Conservation (phyloP, 1,140 invertebrate species). For the Lepidurus arcticus region DNA sequence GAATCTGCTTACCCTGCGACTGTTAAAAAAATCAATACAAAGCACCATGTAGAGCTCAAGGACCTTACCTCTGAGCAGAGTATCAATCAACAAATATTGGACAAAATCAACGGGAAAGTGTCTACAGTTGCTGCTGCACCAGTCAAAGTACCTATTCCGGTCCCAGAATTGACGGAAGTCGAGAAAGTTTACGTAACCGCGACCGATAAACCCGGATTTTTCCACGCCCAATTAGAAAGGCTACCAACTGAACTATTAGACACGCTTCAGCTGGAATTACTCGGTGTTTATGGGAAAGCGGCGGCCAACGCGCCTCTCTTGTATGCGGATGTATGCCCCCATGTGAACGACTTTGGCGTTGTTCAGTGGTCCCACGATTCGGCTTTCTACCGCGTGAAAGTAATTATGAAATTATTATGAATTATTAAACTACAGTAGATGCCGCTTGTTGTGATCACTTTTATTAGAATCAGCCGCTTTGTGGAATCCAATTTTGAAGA, state of each 20-base stretch:
- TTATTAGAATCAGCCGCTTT: no score
- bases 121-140: neutral
- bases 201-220: neutral
- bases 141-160: neutral
- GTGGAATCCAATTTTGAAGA: neutral
- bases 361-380: conserved; percentile 29
- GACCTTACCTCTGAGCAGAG: neutral
- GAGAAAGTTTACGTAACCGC: conserved; percentile 14
- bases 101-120: neutral
- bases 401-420: neutral
- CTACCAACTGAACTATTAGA: conserved; percentile 21
- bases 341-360: conserved; percentile 30
- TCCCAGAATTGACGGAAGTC: conserved; percentile 23
- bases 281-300: neutral
- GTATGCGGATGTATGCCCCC: conserved; percentile 32
- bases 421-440: no score
- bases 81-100: neutral
- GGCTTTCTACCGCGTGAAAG: conserved; percentile 30
- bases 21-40: neutral
- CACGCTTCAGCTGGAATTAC: conserved; percentile 26
- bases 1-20: neutral
- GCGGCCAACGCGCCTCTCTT: conserved; percentile 23
- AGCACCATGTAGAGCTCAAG: neutral
- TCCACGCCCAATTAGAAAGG: conserved; percentile 33
- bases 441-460: no score